These are phyloP conservation scores for Gadopsis marmoratus DNA, from an alignment of 2,797 vertebrate genomes.

Conservation along the genomic window DNA sequence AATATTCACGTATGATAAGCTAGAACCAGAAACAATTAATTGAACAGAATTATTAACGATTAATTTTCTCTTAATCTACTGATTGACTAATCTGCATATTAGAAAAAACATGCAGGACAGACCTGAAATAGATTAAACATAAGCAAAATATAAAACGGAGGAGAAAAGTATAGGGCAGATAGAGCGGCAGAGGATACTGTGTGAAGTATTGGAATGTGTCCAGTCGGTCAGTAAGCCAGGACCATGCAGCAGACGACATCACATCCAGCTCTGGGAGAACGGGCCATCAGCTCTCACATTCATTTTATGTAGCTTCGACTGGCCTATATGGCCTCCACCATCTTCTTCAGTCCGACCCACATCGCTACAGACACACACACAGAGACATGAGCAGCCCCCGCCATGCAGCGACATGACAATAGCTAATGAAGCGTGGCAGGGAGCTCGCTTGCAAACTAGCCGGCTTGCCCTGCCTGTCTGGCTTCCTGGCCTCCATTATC, in stretches of 20 bases:
- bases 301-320: constrained; percentile 37
- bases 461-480: constrained; percentile 61
- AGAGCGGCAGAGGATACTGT: constrained; percentile 33
- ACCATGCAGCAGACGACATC: constrained; percentile 45
- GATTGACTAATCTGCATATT: background rate
- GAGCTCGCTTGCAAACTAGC: constrained; percentile 58
- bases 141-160: constrained; percentile 15
- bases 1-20: background rate
- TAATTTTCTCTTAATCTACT: background rate
- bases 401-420: constrained; percentile 64
- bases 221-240: constrained; percentile 35
- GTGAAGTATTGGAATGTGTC: constrained; percentile 46
- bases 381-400: constrained; percentile 27
- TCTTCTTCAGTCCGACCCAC: constrained; percentile 65
- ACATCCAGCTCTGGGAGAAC: constrained; percentile 29
- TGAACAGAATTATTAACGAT: background rate
- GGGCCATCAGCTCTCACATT: constrained; percentile 30
- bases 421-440: constrained; percentile 75
- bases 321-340: constrained; percentile 64
- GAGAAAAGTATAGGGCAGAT: constrained; percentile 12
- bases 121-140: constrained; percentile 11
- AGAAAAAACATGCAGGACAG: background rate
- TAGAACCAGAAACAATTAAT: background rate
- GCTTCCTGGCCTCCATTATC: constrained; percentile 66
- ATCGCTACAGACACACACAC: constrained; percentile 36